Evolutionary conservation across 2,888 invertebrate genomes (phyloP).

Genomic region (Melipona beecheii): DNA sequence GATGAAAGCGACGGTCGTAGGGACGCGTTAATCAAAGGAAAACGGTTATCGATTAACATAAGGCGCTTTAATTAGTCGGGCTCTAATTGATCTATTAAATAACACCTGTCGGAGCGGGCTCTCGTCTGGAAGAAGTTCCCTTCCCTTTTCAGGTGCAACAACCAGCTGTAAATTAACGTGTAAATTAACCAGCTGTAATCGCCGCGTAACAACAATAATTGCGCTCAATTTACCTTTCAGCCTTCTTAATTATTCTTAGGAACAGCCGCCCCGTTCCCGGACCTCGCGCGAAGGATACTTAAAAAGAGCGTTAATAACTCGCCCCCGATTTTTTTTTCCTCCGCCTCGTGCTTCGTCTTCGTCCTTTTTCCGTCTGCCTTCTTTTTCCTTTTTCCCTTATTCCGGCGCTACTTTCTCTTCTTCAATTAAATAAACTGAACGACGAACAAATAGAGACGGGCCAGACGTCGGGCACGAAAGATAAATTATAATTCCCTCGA

Average conservation of each 20-base stretch:
- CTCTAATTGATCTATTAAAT: slow-evolving; percentile 48
- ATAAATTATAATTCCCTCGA: neutral
- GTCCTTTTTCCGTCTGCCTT: neutral
- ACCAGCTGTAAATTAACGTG: slow-evolving; percentile 18
- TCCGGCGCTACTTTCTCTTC: neutral
- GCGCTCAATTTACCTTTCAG: slow-evolving; percentile 28
- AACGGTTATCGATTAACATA: slow-evolving; percentile 39
- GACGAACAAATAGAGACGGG: neutral
- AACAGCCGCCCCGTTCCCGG: neutral
- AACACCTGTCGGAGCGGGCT: slow-evolving; percentile 34
- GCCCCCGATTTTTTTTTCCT: neutral
- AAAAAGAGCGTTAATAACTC: slow-evolving; percentile 16
- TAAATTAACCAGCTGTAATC: slow-evolving; percentile 27
- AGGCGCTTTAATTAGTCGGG: slow-evolving; percentile 39
- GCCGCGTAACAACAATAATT: slow-evolving; percentile 36
- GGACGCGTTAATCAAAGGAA: slow-evolving; percentile 25
- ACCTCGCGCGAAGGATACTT: neutral
- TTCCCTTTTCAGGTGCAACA: neutral
- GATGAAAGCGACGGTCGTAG: neutral
- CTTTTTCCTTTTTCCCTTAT: neutral
- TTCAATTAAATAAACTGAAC: slow-evolving; percentile 1
- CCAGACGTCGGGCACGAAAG: neutral
- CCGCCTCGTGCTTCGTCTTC: too few species aligned
- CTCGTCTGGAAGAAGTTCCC: slow-evolving; percentile 28
- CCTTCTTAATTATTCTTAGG: slow-evolving; percentile 27